Base-by-base conservation (phyloP, 2,888 invertebrate genomes). In the Heliconius cydno region DNA sequence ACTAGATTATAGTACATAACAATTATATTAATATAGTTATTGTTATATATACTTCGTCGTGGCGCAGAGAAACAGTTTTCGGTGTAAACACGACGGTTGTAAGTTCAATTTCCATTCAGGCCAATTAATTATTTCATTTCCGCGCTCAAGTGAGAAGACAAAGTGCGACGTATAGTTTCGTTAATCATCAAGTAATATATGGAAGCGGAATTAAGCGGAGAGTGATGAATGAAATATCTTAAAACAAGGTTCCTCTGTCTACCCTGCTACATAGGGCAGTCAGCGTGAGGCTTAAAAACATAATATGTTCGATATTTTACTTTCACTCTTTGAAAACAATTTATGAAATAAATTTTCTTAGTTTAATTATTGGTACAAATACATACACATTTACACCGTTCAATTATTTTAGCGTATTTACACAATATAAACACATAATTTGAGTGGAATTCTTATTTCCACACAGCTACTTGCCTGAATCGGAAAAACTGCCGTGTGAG, bases 401-500 rank as follows among this genome's bases (percentile, higher is more conserved):
- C 19, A 52, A 52, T 7, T 1, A 52, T 22, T 52, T 52, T 52
- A 7, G 52, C 1, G 15, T 34, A 67, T 34, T 38, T 68, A 68
- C 34, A 72, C 52, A 30, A 28, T 22, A 30, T 57, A 52, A 28
- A 57, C 22, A 72, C 13, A 52, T 30, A 13, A 34, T n/a, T 41
- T 65, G 5, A 74, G 28, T 15, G 25, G 25, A 30, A 12, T 38
- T 65, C 10, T 63, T 63, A 41, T 65, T 28, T 65, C 46, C 25
- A 65, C 28, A 65, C 12, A 60, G 78, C 76, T 82, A 82, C 95
- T 95, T 96, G 95, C 96, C 96, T 95, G 95, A 92, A 85, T 95
- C 95, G 87, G 95, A 95, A 90, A 92, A 94, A 91, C 92, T 94
- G 89, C 94, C 94, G 86, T 94, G 92, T 85, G 95, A 91, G 78